Percentiles rank a stretch among this genome's conserved stretches.
These are phyloP conservation scores for Chlorodrepanis virens DNA, from an alignment of 2,113 vertebrate species.

Conservation along the genomic window DNA sequence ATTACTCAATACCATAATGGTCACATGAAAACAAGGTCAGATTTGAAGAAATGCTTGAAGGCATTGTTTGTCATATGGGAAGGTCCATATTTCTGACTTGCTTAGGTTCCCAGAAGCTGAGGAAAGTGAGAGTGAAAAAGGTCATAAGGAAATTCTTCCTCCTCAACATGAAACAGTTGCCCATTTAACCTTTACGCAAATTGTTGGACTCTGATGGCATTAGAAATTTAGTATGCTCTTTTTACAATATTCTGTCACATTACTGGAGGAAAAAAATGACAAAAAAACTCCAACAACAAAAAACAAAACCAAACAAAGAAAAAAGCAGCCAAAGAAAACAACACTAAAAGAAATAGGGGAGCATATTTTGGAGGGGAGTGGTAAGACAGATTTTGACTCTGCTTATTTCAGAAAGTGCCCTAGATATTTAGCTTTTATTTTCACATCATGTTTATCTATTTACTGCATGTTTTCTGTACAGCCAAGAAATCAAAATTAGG, in stretches of 20 bases:
- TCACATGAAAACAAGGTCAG: not conserved
- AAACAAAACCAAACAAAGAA: not conserved
- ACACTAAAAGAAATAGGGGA: not conserved
- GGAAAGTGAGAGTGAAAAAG: not conserved
- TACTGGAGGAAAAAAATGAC: not conserved
- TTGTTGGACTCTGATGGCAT: fast-evolving
- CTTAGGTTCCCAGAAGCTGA: not conserved
- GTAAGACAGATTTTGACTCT: not conserved
- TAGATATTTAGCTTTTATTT: not conserved
- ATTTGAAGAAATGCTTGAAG: not conserved
- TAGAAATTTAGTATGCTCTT: not conserved
- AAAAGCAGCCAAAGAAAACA: not conserved
- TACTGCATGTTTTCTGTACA: not conserved
- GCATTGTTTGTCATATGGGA: not conserved
- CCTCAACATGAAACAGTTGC: not conserved
- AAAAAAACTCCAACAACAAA: not conserved
- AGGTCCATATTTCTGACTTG: not conserved
- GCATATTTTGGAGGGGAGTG: not conserved
- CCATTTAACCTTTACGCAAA: no score
- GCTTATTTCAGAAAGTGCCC: not conserved
- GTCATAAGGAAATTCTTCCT: not conserved
- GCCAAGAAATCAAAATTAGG: not conserved
- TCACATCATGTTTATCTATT: not conserved
- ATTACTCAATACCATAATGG: not conserved
- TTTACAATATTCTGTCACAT: not conserved